phyloP scores from a whole-genome alignment of 2,797 vertebrate species.

The Hozukius guyotensis region DNA sequence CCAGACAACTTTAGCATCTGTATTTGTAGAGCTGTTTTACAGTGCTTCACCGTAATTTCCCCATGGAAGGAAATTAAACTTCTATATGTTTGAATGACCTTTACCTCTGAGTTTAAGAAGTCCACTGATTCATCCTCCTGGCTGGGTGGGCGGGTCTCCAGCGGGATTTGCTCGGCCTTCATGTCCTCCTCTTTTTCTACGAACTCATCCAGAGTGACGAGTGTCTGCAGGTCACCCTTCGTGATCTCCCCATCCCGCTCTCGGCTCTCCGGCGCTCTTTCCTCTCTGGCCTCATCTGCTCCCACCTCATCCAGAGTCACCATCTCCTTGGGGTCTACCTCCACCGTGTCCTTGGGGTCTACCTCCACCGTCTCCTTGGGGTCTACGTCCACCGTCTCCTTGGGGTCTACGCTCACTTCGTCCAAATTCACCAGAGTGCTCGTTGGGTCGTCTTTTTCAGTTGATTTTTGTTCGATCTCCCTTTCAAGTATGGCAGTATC shows the following conservation, averaged over 20 bases:
- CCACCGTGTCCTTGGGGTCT: too few relatives aligned
- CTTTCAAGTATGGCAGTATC: neutral
- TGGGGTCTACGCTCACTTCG: constrained; percentile 68
- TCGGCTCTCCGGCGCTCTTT: neutral
- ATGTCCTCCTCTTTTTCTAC: constrained; percentile 81
- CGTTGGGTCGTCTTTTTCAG: rapidly evolving
- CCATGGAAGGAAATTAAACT: neutral
- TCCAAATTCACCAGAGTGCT: constrained; percentile 79
- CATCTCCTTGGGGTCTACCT: constrained; percentile 36
- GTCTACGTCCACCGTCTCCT: neutral
- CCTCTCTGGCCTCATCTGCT: constrained; percentile 66
- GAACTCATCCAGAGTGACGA: constrained; percentile 90
- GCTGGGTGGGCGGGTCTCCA: constrained; percentile 6
- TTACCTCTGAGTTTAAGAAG: constrained; percentile 71
- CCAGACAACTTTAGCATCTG: neutral
- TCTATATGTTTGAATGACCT: neutral
- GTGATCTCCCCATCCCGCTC: constrained; percentile 23
- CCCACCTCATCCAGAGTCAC: constrained; percentile 79
- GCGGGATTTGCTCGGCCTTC: constrained; percentile 4
- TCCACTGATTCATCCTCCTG: constrained; percentile 46
- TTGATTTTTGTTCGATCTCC: neutral
- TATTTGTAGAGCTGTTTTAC: neutral
- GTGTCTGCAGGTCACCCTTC: constrained; percentile 72
- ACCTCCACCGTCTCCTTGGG: neutral
- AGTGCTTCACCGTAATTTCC: neutral